Evolutionary conservation across 2,888 invertebrate genomes (phyloP).

Genomic region (Agriopis aurantiaria): DNA sequence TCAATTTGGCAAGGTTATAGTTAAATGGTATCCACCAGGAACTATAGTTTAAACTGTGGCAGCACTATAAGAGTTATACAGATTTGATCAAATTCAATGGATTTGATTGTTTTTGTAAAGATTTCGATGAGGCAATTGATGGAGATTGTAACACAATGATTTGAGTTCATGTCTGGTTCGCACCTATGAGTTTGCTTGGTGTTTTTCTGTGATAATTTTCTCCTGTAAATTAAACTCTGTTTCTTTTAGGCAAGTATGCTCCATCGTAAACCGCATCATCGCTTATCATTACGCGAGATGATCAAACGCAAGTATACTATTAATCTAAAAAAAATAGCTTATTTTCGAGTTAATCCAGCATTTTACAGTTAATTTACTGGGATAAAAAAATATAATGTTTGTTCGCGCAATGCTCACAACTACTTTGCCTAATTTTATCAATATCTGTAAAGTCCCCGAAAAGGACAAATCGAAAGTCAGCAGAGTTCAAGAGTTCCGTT

Average conservation of each 20-base stretch:
- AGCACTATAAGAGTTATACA: background rate
- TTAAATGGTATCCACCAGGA: background rate
- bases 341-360: too few relatives aligned
- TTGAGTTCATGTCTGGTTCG: slow-evolving; percentile 6
- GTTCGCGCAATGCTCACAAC: too few relatives aligned
- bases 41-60: slow-evolving; percentile 5
- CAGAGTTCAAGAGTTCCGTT: too few relatives aligned
- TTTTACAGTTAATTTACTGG: too few relatives aligned
- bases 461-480: too few relatives aligned
- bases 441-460: too few relatives aligned
- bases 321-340: too few relatives aligned
- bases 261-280: too few relatives aligned
- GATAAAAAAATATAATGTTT: too few relatives aligned
- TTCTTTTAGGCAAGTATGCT: background rate
- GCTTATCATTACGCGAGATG: too few relatives aligned
- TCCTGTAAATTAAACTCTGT: background rate
- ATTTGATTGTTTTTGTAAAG: slow-evolving; percentile 34
- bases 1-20: slow-evolving; percentile 35
- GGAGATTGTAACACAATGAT: slow-evolving; percentile 21
- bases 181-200: slow-evolving; percentile 6
- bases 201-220: slow-evolving; percentile 10
- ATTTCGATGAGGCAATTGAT: slow-evolving; percentile 31
- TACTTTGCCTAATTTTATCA: too few relatives aligned
- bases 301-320: too few relatives aligned
- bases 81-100: slow-evolving; percentile 31